Evolutionary conservation across 2,888 invertebrate genomes (phyloP), one percentile per base, ranked within the genome.

Genomic region (Thera britannica): DNA sequence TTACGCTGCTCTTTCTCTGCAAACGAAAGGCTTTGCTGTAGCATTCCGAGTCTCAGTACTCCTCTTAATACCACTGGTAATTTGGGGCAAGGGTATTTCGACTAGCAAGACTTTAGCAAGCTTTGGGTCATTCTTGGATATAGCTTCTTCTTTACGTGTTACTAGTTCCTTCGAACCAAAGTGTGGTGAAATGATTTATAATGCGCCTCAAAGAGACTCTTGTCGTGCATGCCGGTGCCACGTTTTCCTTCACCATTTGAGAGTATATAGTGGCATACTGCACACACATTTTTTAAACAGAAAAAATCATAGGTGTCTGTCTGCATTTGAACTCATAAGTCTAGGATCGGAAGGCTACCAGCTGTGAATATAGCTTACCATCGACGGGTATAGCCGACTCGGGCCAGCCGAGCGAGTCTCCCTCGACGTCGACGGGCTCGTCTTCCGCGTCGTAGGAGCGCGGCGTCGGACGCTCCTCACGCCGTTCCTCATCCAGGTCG

Each of bases 371-470:
- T 12, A 2, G n/a, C 2, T 49, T 49, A 49, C n/a, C 49, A 34
- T 34, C 23, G 3, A 90, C 86, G 58, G 84, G 87, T 69, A 93
- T 90, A 9, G 92, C 85, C 0, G 88, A 85, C 49, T 94, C 94
- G 0, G 94, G 94, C 94, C 94, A 94, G 6, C 93, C 92, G 2
- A 93, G 89, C 12, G 93, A 93, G 80, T 94, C 94, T 0, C 94
- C 94, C 74, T 94, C 94, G 0, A 94, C 94, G 69, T 94, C 94
- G 0, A 94, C 94, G 0, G 94, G 93, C 72, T 93, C 94, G 72
- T 94, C 94, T 71, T 94, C 94, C 0, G 92, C 92, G 72, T 93
- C 92, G 69, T 92, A 92, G 84, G 76, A 73, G 90, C 90, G 2
- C 89, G 83, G 0, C 23, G 57, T 6, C 2, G 90, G 92, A 12